phyloP scores from a whole-genome alignment of 2,113 vertebrate species.

The Heliornis fulica region DNA sequence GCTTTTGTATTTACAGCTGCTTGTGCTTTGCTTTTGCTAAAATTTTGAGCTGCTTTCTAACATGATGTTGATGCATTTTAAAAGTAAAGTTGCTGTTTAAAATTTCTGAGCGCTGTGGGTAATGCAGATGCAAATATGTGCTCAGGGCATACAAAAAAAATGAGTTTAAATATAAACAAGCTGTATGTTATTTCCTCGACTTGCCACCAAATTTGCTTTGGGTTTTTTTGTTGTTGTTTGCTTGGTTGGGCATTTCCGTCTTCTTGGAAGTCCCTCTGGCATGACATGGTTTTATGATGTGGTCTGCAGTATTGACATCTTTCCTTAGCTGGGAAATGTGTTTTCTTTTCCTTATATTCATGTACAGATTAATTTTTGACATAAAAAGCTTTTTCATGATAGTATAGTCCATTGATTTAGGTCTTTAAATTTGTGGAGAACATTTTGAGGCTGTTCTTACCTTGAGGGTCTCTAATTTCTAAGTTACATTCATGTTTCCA shows the following conservation, averaged over 20 bases:
- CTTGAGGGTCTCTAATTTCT: not conserved
- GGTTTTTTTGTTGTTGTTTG: not conserved
- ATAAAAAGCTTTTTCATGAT: not conserved
- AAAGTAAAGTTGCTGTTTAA: not conserved
- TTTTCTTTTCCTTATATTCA: not conserved
- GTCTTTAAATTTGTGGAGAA: not conserved
- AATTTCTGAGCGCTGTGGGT: not conserved
- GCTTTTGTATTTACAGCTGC: not conserved
- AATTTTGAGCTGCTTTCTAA: not conserved
- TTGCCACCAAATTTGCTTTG: constrained; percentile 11
- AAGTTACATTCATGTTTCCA: constrained; percentile 38
- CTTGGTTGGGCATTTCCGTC: constrained; percentile 5
- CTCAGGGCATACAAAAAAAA: not conserved
- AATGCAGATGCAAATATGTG: not conserved
- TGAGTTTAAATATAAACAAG: constrained; percentile 4
- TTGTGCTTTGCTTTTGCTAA: not conserved
- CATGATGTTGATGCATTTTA: not conserved
- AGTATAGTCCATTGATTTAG: not conserved
- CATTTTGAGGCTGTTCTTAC: not conserved
- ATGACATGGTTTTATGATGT: not conserved
- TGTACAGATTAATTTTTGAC: not conserved
- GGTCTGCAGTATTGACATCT: not conserved
- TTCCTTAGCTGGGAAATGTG: not conserved
- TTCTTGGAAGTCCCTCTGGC: constrained; percentile 10
- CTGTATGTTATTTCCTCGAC: constrained; percentile 1